Base-by-base conservation (phyloP, 92 coral and sea anemone genomes). In the Parazoanthus swiftii region DNA sequence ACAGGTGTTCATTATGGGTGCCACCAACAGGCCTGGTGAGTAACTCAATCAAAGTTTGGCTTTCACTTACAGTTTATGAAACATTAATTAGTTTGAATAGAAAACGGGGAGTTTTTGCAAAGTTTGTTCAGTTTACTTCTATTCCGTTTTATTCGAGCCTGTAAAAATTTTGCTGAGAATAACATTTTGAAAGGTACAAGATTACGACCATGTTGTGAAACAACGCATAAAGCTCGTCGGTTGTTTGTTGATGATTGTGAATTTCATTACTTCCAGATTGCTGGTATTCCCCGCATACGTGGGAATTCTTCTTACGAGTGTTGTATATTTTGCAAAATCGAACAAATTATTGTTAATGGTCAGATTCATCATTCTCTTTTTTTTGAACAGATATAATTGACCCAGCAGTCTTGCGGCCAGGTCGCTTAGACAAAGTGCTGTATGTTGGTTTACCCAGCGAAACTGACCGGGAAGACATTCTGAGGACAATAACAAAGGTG, bases 1-100 rank as follows among this genome's bases (percentile, higher is more conserved):
- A 73, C 99, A 97, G 79, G 99, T 97, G 46, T 97, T 95, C 54
- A 97, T 97, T 51, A 97, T 97, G 98, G 98, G 94, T 8, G 99
- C 99, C 65, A 95, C 99, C 1, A 97, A 97, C 90, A 88, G 99
- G 86, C 99, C 98, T 91, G 99, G 99, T 94, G 85, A 79, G 58
- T 43, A 10, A 26, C 15, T 86, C 33, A 51, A 20, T 81, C 68
- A 54, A 4, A 20, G 26, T 18, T 23, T 18, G 25, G 26, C 42
- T 9, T 81, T 76, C 10, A 51, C 58, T 51, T 51, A 51, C 15
- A 51, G 1, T 51, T 51, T 13, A 13, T 51, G 58, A 23, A 39
- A 8, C 5, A 29, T 81, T 50, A 29, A 25, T 77, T 15, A 37
- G 9, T 8, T 46, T 16, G 43, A 29, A 14, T 82, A 58, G 8